Evolutionary conservation across 2,888 invertebrate species (phyloP), one percentile per base, ranked within the genome.

Genomic region (Phortica magna): DNA sequence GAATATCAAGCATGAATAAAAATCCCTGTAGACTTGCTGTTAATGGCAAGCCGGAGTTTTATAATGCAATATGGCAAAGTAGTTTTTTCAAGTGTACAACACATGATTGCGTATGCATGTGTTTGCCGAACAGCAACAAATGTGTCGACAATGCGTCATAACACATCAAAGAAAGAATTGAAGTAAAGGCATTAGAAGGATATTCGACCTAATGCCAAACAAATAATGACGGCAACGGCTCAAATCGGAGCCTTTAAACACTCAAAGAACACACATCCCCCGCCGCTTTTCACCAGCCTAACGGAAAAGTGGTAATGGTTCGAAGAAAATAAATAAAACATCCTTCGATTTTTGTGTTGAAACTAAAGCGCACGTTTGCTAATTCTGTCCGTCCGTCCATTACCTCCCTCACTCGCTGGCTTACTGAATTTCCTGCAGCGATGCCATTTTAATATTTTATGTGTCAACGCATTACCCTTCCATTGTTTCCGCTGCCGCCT

Each of bases 151-250:
- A 55, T 17, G 55, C 55, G n/a, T 12, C 14, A 55, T 12, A 55
- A 55, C 9, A 9, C 55, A 55, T 4, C 31, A 19, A 61, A 61
- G 10, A 61, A 4, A 19, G 31, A 4, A 17, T 61, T 61, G 19
- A 22, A 17, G 64, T 22, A 39, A 31, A 19, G 19, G 19, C 17
- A 19, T 9, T 43, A 43, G 43, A 71, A 71, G 22, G 70, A 71
- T 55, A 39, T 55, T 17, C 6, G 22, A 19, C 43, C 10, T 31
- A 55, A 71, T 71, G 55, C 39, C 55, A 71, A 71, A 71, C 70
- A 71, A 71, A 71, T 55, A 71, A 71, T 71, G 55, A 55, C 53
- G 70, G 10, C 48, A 43, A 55, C 6, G 17, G 55, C 17, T 55
- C 55, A n/a, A 55, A 19, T 42, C 31, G 31, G 5, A 31, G 31